Evolutionary conservation across 2,113 vertebrate species (phyloP), one percentile per base, ranked within the genome.

Genomic region (Saccopteryx leptura): DNA sequence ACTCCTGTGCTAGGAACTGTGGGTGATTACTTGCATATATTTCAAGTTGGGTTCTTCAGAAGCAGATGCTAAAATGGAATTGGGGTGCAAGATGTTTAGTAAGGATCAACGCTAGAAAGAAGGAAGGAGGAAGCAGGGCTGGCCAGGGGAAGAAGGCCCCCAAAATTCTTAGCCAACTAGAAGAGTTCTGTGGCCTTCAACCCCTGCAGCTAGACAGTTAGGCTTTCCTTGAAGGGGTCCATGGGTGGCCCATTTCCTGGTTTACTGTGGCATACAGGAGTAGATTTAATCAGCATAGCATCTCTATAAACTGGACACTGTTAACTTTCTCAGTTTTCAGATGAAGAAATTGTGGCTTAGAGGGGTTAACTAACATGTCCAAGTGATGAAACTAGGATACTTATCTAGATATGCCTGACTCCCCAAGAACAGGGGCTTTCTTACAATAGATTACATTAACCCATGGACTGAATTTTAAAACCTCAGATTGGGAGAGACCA

Each of bases 321-420:
- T 75, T 80, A 7, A 69, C 74, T 21, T 78, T 48, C 65, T 71
- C 46, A 69, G 61, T 91, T 90, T 94, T 90, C 60, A 79, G 23
- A 14, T 79, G 65, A 80, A 90, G 52, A 79, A 84, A 85, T 65
- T 60, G 48, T 66, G 58, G 33, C 65, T 66, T 85, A 52, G 33
- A 72, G 50, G 52, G 65, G 72, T 90, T 33, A 48, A 83, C 11
- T 31, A 76, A 72, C 23, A 68, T 23, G 50, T 56, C 33, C 28
- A 83, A 52, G 50, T 58, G 28, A 24, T 76, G 52, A 68, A 60
- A 19, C 19, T 31, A 60, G 63, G 39, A 54, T 61, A 54, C n/a
- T 17, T 68, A 52, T 52, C 18, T 82, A 86, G 66, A 74, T 60
- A 24, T 82, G 31, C 26, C 83, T 87, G 84, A 61, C 14, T 76